Percentiles rank a stretch among this genome's conserved stretches.
phyloP scores from a whole-genome alignment of 2,888 invertebrate species.

The Ophion obscuratus region DNA sequence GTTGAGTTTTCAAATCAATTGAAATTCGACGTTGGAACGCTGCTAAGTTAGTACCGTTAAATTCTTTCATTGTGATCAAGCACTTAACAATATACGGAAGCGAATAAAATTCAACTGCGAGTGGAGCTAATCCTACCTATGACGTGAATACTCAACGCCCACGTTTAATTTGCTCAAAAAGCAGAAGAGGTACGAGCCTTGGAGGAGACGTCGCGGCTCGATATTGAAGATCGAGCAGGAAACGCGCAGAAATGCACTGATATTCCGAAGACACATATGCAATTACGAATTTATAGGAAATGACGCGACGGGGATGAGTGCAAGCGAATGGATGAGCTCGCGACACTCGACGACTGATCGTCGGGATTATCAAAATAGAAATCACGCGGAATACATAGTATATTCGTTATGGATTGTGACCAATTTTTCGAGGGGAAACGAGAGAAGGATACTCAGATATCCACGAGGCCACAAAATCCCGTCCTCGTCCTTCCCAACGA shows the following conservation, averaged over 20 bases:
- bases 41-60: too few species aligned
- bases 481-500: too few species aligned
- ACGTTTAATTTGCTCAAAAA: constrained; percentile 11
- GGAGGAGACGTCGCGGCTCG: neutral
- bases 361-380: constrained; percentile 31
- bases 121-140: constrained; percentile 32
- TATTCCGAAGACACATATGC: constrained; percentile 19
- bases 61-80: too few species aligned
- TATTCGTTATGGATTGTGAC: neutral
- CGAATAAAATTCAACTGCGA: neutral
- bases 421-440: too few species aligned
- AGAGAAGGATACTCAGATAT: too few species aligned
- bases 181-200: neutral
- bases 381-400: constrained; percentile 18
- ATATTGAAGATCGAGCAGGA: constrained; percentile 15
- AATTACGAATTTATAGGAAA: constrained; percentile 13
- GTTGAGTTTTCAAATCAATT: too few species aligned
- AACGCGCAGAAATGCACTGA: neutral
- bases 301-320: constrained; percentile 1
- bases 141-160: constrained; percentile 19
- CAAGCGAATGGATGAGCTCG: neutral
- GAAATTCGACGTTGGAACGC: too few species aligned
- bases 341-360: constrained; percentile 2
- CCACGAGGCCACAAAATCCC: too few species aligned
- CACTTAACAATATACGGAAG: too few species aligned